Evolutionary conservation across 2,113 vertebrate species (phyloP).

Genomic region (Tichodroma muraria): DNA sequence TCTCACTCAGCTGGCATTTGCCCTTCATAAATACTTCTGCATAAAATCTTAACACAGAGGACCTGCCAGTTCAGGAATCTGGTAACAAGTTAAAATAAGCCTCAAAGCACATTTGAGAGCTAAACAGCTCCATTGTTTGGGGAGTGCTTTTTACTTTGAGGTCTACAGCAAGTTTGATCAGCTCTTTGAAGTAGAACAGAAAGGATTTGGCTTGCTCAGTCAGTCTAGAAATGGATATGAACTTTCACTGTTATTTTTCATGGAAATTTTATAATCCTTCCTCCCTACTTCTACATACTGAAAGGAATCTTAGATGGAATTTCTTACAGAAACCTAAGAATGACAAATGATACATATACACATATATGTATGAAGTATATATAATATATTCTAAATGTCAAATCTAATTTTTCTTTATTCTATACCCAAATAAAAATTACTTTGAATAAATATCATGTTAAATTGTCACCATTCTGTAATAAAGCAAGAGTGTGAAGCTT

Average conservation of each 20-base stretch:
- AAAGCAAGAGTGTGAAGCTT: not conserved
- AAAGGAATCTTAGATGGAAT: not conserved
- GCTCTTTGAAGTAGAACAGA: not conserved
- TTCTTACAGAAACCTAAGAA: not conserved
- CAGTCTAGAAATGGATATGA: not conserved
- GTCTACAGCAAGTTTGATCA: not conserved
- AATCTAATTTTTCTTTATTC: not conserved
- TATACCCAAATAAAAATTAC: not conserved
- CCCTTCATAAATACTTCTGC: not conserved
- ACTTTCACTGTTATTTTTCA: not conserved
- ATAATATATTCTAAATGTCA: not conserved
- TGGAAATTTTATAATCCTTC: not conserved
- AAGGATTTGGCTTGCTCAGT: not conserved
- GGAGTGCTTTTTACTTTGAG: not conserved
- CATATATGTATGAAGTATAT: not conserved
- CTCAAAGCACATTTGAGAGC: not conserved
- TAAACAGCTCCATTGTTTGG: not conserved
- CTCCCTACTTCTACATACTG: not conserved
- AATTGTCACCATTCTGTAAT: constrained; percentile 1
- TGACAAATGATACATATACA: not conserved
- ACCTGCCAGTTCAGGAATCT: not conserved
- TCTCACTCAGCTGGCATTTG: not conserved
- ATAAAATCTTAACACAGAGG: not conserved
- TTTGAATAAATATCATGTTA: constrained; percentile 16
- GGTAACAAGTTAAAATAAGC: not conserved